Evolutionary conservation across 2,113 vertebrate species (phyloP).

Genomic region (Cheirogaleus medius): DNA sequence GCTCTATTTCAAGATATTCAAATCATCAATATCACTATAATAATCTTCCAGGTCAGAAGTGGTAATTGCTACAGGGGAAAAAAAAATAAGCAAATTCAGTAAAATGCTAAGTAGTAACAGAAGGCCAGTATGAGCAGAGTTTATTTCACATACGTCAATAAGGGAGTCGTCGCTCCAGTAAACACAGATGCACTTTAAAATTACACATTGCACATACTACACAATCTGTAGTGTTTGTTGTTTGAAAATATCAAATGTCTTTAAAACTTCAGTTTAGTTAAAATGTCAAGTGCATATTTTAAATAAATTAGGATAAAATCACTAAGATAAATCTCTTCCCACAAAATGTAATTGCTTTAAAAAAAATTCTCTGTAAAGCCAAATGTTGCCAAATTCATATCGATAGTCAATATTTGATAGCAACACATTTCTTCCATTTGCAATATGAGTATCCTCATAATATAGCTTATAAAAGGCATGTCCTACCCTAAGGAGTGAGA

Average conservation of each 20-base stretch:
- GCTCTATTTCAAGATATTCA: neutral
- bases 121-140: fast-evolving
- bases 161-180: neutral
- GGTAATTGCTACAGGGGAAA: neutral
- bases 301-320: conserved; percentile 47
- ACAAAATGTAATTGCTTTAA: conserved; percentile 3
- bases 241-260: conserved; percentile 57
- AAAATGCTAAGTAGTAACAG: neutral
- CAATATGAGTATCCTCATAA: neutral
- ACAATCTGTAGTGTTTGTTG: neutral
- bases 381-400: neutral
- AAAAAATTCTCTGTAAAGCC: neutral
- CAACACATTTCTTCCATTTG: neutral
- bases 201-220: neutral
- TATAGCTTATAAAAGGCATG: neutral
- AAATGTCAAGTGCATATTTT: conserved; percentile 68
- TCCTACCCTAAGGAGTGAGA: neutral
- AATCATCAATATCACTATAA: neutral
- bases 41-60: neutral
- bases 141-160: neutral
- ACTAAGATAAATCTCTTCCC: conserved; percentile 17
- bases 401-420: neutral
- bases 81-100: neutral
- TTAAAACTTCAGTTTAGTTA: conserved; percentile 12
- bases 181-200: neutral